Base-by-base conservation (phyloP, 1,140 invertebrate species). In the Physella acuta region DNA sequence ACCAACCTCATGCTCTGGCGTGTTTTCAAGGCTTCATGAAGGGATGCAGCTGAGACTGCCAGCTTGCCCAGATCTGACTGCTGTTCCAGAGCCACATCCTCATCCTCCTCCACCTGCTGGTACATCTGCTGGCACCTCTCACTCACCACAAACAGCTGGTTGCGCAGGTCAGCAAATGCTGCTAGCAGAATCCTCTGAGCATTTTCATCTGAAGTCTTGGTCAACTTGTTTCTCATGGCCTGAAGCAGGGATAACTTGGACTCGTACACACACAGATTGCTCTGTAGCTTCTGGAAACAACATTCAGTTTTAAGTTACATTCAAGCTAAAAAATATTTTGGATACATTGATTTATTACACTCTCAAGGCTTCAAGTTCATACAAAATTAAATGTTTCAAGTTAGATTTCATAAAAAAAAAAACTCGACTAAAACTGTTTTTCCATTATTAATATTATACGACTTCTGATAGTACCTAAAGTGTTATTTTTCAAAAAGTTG, bases 81-180 rank as follows among this genome's bases (percentile, higher is more conserved):
- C 24, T 67, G 73, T 55, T 71, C 71, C 37, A 65, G 51, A 16
- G 64, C 58, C 24, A 73, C 16, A 49, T 71, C 68, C 33, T 71
- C 70, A 24, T 71, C 67, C 31, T 71, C 71, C 24, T 24, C 90
- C 90, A 72, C 88, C 86, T n/a, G 90, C 88, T 76, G 65, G 37
- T 92, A 90, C 17, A 92, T 84, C 36, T 90, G 90, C 1, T 91
- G 87, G 75, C 92, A 94, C n/a, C 91, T 90, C 69, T 90, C 89
- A 82, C 93, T 92, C 26, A 94, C 83, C 28, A 88, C 88, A 71
- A 90, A 88, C 31, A 95, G 87, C 83, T 94, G 92, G 60, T 88
- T 89, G 90, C 90, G 85, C 92, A 90, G 71, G 90, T 90, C 87
- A 90, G 88, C 70, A 83, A 85, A 24, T 44, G 74, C 70, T n/a